Conservation (phyloP, 2,888 invertebrate species). For the Drosophila mimetica region DNA sequence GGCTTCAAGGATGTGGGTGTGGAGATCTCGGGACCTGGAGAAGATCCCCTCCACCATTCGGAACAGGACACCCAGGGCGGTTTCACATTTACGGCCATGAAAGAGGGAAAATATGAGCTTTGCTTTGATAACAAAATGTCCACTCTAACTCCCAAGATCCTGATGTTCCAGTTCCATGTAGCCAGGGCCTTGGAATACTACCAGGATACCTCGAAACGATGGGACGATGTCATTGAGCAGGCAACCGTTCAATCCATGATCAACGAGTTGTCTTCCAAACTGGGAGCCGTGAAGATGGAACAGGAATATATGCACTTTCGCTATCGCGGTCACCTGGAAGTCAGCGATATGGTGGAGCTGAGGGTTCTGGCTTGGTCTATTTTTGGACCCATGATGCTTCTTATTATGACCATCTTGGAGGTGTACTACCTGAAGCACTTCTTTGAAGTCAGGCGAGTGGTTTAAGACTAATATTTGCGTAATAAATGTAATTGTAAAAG, state of each 20-base stretch:
- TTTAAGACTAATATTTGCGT: conserved; percentile 16
- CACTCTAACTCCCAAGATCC: conserved; percentile 62
- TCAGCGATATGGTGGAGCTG: conserved; percentile 57
- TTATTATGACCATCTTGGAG: conserved; percentile 53
- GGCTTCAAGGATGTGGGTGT: conserved; percentile 64
- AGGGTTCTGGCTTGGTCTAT: conserved; percentile 62
- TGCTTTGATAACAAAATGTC: conserved; percentile 65
- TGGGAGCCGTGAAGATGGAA: conserved; percentile 51
- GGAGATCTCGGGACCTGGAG: conserved; percentile 45
- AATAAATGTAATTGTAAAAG: not conserved
- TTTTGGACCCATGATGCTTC: conserved; percentile 56
- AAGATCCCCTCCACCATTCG: conserved; percentile 26
- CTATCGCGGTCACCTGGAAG: conserved; percentile 51
- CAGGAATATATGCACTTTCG: conserved; percentile 73
- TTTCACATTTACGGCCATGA: conserved; percentile 57
- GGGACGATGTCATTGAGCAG: conserved; percentile 64
- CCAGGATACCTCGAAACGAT: conserved; percentile 29
- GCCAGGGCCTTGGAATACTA: conserved; percentile 44
- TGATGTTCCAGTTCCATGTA: conserved; percentile 66
- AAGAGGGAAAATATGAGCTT: conserved; percentile 41
- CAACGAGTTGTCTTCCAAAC: conserved; percentile 46
- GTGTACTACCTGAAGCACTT: conserved; percentile 71
- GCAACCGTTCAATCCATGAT: conserved; percentile 43
- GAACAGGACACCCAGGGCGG: conserved; percentile 55
- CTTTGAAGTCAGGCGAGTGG: conserved; percentile 66